A percentile compares a stretch with the other conserved stretches of the same genome.
phyloP scores from a whole-genome alignment of 2,888 invertebrate genomes.

The Epirrhoe alternata region DNA sequence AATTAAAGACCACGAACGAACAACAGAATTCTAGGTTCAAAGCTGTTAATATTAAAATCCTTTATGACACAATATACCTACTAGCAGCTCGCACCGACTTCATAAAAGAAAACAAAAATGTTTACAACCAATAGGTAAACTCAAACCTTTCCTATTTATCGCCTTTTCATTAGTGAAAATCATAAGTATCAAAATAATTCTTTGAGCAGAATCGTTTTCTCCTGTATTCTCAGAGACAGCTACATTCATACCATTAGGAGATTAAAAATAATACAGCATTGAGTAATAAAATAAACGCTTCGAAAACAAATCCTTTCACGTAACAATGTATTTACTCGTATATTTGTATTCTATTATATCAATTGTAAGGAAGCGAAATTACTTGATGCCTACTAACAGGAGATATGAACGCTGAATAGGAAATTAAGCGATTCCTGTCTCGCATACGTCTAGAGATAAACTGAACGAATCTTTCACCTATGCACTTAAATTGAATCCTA shows the following conservation, averaged over 20 bases:
- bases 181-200: too few species aligned
- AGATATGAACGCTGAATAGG: constrained; percentile 29
- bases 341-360: not conserved
- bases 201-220: too few species aligned
- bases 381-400: constrained; percentile 19
- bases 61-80: not conserved
- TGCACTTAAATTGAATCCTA: constrained; percentile 11
- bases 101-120: too few species aligned
- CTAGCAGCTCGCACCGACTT: too few species aligned
- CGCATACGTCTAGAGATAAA: constrained; percentile 28
- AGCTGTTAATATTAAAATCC: not conserved
- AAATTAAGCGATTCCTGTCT: constrained; percentile 32
- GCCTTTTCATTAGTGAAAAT: too few species aligned
- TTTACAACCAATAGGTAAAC: too few species aligned
- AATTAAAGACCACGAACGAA: not conserved
- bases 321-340: not conserved
- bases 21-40: not conserved
- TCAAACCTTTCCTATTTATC: too few species aligned
- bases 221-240: too few species aligned
- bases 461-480: constrained; percentile 8
- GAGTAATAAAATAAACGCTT: not conserved
- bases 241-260: too few species aligned
- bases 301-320: not conserved
- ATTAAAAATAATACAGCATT: not conserved
- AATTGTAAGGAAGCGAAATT: constrained; percentile 12